Percentiles rank a stretch among this genome's conserved stretches.
Evolutionary conservation across 2,113 vertebrate genomes (phyloP).

Genomic region (Hystrix brachyura): DNA sequence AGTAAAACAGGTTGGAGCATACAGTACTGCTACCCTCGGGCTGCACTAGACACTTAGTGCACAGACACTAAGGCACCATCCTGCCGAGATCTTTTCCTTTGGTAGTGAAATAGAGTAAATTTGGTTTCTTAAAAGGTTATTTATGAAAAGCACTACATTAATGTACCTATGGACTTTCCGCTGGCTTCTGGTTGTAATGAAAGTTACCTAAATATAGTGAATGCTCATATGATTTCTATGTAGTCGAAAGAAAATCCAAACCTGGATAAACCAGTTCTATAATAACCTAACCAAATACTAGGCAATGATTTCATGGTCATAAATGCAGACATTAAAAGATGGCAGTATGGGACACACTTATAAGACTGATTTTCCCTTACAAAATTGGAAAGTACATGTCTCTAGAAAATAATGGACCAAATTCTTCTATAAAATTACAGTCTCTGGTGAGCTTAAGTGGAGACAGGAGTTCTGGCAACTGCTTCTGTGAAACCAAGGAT

Average conservation of each 20-base stretch:
- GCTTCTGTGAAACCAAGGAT: background rate
- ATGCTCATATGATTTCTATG: background rate
- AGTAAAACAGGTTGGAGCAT: constrained; percentile 57
- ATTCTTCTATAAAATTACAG: constrained; percentile 47
- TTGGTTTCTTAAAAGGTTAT: background rate
- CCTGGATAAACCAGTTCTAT: background rate
- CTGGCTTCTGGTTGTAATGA: background rate
- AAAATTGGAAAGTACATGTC: background rate
- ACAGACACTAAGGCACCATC: constrained; percentile 69
- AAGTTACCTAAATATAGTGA: constrained; percentile 16
- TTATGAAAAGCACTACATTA: background rate
- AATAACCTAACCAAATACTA: background rate
- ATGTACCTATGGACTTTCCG: background rate
- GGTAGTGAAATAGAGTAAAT: background rate
- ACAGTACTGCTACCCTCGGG: constrained; percentile 65
- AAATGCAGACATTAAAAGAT: background rate
- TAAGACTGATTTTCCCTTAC: background rate
- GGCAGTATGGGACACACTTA: background rate
- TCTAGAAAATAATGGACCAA: background rate
- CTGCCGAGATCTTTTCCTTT: background rate
- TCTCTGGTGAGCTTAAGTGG: background rate
- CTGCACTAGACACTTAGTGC: constrained; percentile 14
- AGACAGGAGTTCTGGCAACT: background rate
- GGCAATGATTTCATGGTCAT: background rate
- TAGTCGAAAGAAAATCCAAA: background rate